phyloP scores from a whole-genome alignment of 1,140 invertebrate genomes.

The Periplaneta americana region DNA sequence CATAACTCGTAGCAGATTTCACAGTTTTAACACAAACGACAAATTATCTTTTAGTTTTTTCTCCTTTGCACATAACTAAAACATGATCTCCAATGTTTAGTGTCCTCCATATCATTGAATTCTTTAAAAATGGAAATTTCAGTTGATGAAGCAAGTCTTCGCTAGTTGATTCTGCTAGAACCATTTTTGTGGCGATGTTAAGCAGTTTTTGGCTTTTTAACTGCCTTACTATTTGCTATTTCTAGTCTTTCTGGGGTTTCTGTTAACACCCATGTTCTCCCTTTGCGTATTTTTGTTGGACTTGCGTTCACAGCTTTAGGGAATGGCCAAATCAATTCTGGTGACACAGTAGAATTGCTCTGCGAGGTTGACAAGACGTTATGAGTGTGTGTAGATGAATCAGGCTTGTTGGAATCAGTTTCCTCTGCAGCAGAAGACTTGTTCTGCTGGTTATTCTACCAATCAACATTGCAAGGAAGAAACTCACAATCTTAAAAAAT shows the following conservation, averaged over 20 bases:
- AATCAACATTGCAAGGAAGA: constrained; percentile 30
- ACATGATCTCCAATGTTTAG: not conserved
- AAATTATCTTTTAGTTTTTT: not conserved
- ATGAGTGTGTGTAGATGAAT: not conserved
- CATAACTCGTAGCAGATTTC: not conserved
- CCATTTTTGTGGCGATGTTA: not conserved
- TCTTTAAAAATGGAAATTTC: not conserved
- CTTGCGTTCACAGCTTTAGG: not conserved
- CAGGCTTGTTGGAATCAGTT: too few relatives aligned
- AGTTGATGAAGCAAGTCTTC: not conserved
- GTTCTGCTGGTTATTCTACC: constrained; percentile 2
- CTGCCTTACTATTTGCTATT: too few relatives aligned
- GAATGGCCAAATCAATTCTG: not conserved
- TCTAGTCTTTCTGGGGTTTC: too few relatives aligned
- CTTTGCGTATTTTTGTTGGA: not conserved
- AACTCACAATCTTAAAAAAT: constrained; percentile 36
- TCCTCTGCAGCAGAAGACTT: not conserved
- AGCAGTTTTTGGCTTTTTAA: not conserved
- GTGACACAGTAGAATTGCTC: not conserved
- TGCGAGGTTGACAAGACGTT: not conserved
- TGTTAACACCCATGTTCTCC: too few relatives aligned
- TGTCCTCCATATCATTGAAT: not conserved
- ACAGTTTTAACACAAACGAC: too few relatives aligned
- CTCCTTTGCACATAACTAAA: not conserved
- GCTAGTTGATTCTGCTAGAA: not conserved